Percentiles rank a stretch among this genome's conserved stretches.
These are phyloP conservation scores for Squalus acanthias DNA, from an alignment of 2,797 vertebrate genomes.

Conservation along the genomic window DNA sequence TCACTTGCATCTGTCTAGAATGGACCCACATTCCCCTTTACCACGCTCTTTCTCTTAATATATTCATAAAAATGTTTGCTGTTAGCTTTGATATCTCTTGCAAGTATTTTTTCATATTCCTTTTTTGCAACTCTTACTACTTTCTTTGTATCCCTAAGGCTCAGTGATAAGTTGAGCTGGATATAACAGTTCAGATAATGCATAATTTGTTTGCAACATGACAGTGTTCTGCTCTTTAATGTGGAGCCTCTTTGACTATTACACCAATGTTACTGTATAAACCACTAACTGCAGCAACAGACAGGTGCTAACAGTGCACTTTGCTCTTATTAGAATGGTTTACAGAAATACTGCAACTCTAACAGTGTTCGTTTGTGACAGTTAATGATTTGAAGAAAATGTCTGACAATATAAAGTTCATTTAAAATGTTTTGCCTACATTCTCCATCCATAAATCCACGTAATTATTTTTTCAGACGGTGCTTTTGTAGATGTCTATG, in stretches of 20 bases:
- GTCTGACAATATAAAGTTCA: not conserved
- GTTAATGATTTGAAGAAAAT: not conserved
- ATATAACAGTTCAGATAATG: not conserved
- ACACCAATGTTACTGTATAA: not conserved
- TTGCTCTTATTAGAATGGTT: not conserved
- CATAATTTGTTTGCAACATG: not conserved
- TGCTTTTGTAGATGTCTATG: not conserved
- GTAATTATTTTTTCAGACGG: not conserved
- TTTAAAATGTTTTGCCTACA: not conserved
- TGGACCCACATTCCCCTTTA: not conserved
- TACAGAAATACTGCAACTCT: not conserved
- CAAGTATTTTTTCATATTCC: slow-evolving; percentile 21
- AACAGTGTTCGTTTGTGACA: not conserved
- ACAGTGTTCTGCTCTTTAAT: not conserved
- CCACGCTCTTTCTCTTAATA: not conserved
- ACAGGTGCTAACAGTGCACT: not conserved
- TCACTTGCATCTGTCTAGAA: not conserved
- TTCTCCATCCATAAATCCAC: not conserved
- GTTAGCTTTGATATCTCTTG: slow-evolving; percentile 1
- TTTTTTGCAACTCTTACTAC: not conserved
- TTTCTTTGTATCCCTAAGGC: not conserved
- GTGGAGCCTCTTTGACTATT: not conserved
- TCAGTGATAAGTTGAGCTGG: not conserved
- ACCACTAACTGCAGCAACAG: not conserved
- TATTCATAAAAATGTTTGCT: slow-evolving; percentile 23